Evolutionary conservation across 2,113 vertebrate species (phyloP).

Genomic region (Nerophis lumbriciformis): DNA sequence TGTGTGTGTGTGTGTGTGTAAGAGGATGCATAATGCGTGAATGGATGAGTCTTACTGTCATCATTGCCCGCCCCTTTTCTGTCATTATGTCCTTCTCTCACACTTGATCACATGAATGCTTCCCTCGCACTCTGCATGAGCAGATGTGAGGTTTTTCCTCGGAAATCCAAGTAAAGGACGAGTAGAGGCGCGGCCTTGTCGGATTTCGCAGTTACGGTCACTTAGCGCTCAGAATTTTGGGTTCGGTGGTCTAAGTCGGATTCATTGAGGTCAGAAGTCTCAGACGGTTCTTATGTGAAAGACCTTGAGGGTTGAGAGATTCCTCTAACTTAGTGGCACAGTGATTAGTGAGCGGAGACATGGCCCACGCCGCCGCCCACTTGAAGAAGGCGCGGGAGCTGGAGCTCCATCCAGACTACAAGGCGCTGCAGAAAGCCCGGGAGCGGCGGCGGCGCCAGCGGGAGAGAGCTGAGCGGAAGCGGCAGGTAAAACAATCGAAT

Average conservation of each 20-base stretch:
- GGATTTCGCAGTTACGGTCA: slow-evolving; percentile 2
- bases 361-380: slow-evolving; percentile 93
- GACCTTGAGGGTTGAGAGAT: neutral
- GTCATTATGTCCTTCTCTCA: slow-evolving; percentile 18
- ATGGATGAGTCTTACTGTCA: slow-evolving; percentile 24
- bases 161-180: neutral
- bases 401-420: slow-evolving; percentile 71
- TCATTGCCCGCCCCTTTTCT: slow-evolving; percentile 38
- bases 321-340: neutral
- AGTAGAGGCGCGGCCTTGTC: neutral
- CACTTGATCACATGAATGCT: slow-evolving; percentile 14
- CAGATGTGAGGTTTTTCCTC: slow-evolving; percentile 1
- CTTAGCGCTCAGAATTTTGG: neutral
- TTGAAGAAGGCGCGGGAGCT: slow-evolving; percentile 94
- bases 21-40: slow-evolving; percentile 16
- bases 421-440: slow-evolving; percentile 77
- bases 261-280: neutral
- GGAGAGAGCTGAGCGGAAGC: slow-evolving; percentile 82
- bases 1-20: slow-evolving; percentile 11
- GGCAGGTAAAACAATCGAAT: slow-evolving; percentile 75
- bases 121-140: slow-evolving; percentile 1
- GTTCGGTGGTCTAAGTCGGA: neutral
- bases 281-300: no score
- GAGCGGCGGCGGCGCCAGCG: slow-evolving; percentile 82
- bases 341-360: slow-evolving; percentile 36